Base-by-base conservation (phyloP, 37 sponge, comb jelly and placozoan species). In the Tethya wilhelma region DNA sequence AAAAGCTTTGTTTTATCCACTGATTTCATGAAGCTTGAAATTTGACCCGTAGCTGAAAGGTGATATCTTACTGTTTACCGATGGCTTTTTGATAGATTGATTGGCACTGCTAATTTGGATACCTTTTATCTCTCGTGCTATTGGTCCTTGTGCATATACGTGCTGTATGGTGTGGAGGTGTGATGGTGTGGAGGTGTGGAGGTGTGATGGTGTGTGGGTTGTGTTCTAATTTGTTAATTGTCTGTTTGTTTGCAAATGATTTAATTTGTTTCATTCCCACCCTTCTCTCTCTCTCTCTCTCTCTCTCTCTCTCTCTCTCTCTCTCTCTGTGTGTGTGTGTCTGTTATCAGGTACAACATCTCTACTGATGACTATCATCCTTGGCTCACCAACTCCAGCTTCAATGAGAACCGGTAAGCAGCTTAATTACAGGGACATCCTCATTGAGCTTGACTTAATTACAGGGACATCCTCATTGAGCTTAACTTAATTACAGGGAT, bases 281-380 rank as follows among this genome's bases (percentile, higher is more conserved):
- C 55, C 23, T 56, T 53, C 57, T 67, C 69, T 32, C n/a, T 68
- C 69, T 37, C 69, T 68, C 69, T 70, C 67, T 32, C 67, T 49
- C 53, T 49, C 53, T 49, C 53, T 14, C 53, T 49, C 53, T 49
- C 53, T 49, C 53, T 49, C 53, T 49, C 53, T 14, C 53, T 49
- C 53, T 49, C 53, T 49, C 53, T 49, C 53, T 49, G 14, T 49
- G 14, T 14, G 34, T 66, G 4, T 32, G 34, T 32, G 4, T 19
- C 7, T 37, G n/a, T n/a, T n/a, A 2, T 9, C 56, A 94, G 95
- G 82, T 98, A 98, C 87, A 98, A 98, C 93, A 98, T 98, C 64
- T 91, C 97, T 36, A 98, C 99, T 38, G 99, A 98, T 68, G 99
- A 98, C 84, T 98, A 96, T 68, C 90, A 98, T 81, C 97, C 97